Evolutionary conservation across 2,797 vertebrate genomes (phyloP).

Genomic region (Pogonophryne albipinna): DNA sequence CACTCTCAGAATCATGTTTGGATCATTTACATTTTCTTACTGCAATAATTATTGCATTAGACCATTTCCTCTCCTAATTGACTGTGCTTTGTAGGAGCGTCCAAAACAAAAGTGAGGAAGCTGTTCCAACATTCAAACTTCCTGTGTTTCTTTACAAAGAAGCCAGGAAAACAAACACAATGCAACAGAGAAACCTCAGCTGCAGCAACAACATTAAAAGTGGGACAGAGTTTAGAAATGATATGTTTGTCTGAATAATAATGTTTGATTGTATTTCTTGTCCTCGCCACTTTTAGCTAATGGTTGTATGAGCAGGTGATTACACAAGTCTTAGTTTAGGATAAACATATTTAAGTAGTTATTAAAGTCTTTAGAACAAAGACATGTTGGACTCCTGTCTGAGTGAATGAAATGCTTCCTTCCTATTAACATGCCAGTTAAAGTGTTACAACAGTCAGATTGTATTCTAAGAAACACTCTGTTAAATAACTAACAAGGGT

Average conservation of each 20-base stretch:
- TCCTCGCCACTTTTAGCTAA: not conserved
- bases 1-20: not conserved
- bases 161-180: not conserved
- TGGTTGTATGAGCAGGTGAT: not conserved
- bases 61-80: not conserved
- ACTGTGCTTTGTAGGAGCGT: not conserved
- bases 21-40: not conserved
- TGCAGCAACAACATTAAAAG: not conserved
- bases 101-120: not conserved
- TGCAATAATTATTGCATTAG: not conserved
- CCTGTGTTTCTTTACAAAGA: slow-evolving; percentile 11
- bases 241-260: too few relatives aligned
- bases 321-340: not conserved
- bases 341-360: not conserved
- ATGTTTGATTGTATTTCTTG: too few relatives aligned
- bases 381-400: not conserved
- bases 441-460: not conserved
- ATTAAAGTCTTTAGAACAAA: not conserved
- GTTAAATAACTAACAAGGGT: not conserved
- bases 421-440: not conserved
- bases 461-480: too few relatives aligned
- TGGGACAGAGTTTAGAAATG: not conserved
- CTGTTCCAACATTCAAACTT: not conserved
- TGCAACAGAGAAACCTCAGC: slow-evolving; percentile 1
- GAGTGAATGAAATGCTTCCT: slow-evolving; percentile 1